phyloP scores from a whole-genome alignment of 2,113 vertebrate genomes.

The Calidris pugnax region DNA sequence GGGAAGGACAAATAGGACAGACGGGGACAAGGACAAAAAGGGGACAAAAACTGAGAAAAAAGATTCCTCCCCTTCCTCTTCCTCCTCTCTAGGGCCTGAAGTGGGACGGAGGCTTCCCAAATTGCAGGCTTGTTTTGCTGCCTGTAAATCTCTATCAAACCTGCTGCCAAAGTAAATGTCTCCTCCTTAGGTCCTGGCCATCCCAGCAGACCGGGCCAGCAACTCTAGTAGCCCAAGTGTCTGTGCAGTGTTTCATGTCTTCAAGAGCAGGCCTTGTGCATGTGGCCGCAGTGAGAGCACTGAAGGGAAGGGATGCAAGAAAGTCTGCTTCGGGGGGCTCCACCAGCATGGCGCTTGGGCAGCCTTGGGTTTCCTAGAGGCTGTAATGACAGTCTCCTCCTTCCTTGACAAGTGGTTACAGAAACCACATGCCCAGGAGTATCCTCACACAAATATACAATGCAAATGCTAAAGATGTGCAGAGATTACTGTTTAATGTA shows the following conservation, averaged over 20 bases:
- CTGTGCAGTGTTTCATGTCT: not conserved
- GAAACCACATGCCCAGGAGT: not conserved
- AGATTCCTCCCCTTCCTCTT: not conserved
- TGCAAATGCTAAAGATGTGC: not conserved
- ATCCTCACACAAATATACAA: not conserved
- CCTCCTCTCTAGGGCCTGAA: not conserved
- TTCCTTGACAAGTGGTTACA: not conserved
- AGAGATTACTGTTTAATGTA: not conserved
- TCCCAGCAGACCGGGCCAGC: rapidly evolving
- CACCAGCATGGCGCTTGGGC: not conserved
- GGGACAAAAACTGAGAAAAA: not conserved
- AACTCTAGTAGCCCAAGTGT: not conserved
- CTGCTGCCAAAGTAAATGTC: not conserved
- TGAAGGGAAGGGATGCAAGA: not conserved
- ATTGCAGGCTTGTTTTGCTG: not conserved
- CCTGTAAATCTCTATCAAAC: not conserved
- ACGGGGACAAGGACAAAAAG: not conserved
- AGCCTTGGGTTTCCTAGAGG: not conserved
- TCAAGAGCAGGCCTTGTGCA: not conserved
- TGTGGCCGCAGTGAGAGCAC: not conserved
- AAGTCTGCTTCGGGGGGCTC: not conserved
- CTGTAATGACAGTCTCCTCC: not conserved
- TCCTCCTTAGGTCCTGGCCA: not conserved
- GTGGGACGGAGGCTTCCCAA: not conserved
- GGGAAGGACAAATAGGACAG: not conserved